Percentiles rank a stretch among this genome's conserved stretches.
Conservation (phyloP, 2,888 invertebrate species). For the Drosophila gaucha region DNA sequence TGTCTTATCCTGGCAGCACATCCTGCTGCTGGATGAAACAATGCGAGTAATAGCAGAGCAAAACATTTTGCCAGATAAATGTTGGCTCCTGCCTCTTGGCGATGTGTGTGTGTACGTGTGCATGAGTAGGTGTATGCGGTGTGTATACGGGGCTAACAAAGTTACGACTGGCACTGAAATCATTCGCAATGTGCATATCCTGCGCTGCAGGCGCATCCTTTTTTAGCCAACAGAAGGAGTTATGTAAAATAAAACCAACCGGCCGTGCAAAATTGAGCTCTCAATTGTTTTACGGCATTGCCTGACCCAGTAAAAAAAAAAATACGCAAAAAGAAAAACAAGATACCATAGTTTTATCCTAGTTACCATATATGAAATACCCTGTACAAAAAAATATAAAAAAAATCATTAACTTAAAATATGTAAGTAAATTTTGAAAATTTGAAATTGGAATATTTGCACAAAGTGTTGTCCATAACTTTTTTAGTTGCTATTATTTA, state of each 20-base stretch:
- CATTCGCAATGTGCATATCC: constrained; percentile 63
- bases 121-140: not conserved
- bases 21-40: constrained; percentile 48
- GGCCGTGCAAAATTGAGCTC: constrained; percentile 70
- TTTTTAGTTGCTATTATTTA: no score
- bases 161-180: constrained; percentile 66
- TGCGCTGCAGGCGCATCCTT: constrained; percentile 50
- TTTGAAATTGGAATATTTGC: no score
- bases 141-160: constrained; percentile 53
- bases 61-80: constrained; percentile 74
- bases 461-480: no score
- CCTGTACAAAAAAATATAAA: not conserved
- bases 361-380: not conserved
- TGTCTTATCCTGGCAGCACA: constrained; percentile 28
- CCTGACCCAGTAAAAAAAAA: constrained; percentile 38
- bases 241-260: constrained; percentile 68
- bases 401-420: no score
- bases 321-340: not conserved
- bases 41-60: constrained; percentile 60
- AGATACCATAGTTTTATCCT: not conserved
- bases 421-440: no score
- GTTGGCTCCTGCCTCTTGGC: constrained; percentile 42
- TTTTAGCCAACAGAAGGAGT: constrained; percentile 34
- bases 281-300: constrained; percentile 73
- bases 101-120: not conserved